Percentiles rank a stretch among this genome's conserved stretches.
Conservation (phyloP, 2,113 vertebrate species). For the Aythya baeri region DNA sequence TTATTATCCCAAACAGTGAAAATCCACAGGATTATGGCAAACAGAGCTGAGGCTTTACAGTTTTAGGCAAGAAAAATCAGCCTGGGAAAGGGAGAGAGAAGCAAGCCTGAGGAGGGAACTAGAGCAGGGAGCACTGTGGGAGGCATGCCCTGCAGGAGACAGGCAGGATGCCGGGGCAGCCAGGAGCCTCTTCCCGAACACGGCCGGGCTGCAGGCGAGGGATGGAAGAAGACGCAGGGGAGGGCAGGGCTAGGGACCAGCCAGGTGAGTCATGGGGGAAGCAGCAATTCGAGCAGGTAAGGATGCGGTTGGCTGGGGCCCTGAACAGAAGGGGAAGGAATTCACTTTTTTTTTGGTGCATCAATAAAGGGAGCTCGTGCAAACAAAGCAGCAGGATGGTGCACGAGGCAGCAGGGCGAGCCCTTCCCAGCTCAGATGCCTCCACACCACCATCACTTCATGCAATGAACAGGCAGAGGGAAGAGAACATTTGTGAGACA, state of each 20-base stretch:
- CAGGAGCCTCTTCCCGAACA: neutral
- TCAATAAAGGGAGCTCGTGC: neutral
- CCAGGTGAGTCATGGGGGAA: rapidly evolving
- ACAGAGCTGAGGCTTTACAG: neutral
- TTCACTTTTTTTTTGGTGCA: neutral
- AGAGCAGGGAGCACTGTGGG: neutral
- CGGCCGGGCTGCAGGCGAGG: neutral
- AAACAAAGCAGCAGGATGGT: neutral
- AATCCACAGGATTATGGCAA: neutral
- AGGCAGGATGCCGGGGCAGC: neutral
- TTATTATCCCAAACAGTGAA: neutral
- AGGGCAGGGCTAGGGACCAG: neutral
- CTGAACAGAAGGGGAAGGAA: neutral
- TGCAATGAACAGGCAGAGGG: rapidly evolving
- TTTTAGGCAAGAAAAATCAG: neutral
- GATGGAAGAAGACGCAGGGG: neutral
- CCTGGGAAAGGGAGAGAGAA: neutral
- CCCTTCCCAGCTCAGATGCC: rapidly evolving
- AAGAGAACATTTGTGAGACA: rapidly evolving
- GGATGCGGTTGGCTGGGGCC: rapidly evolving
- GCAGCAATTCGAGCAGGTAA: neutral
- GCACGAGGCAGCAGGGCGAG: rapidly evolving
- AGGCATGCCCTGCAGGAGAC: neutral
- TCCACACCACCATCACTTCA: neutral
- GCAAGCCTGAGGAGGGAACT: neutral